A percentile compares a stretch with the other conserved stretches of the same genome.
Conservation (phyloP, 2,888 invertebrate species). For the Oscheius sp. region DNA sequence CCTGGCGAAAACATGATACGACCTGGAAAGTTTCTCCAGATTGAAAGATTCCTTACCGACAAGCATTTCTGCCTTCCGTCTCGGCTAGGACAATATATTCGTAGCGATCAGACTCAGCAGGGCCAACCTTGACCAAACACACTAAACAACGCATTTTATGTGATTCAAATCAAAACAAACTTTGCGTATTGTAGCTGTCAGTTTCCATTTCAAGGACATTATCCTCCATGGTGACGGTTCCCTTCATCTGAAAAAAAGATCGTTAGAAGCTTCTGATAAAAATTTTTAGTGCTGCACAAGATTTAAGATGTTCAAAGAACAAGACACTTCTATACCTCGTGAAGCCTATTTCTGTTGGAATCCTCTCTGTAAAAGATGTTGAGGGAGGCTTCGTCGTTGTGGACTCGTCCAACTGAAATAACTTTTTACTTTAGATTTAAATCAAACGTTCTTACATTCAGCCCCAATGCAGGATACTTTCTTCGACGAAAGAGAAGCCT, state of each 20-base stretch:
- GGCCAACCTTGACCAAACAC: conserved; percentile 61
- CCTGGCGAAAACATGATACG: conserved; percentile 59
- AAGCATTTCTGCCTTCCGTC: conserved; percentile 54
- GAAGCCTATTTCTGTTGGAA: conserved; percentile 48
- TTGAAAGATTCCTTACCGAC: conserved; percentile 29
- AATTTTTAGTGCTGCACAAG: neutral
- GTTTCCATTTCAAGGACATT: conserved; percentile 46
- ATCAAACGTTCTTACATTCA: conserved; percentile 36
- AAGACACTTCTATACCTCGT: conserved; percentile 48
- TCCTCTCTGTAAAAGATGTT: conserved; percentile 64
- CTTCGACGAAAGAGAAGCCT: conserved; percentile 45
- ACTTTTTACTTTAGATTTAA: neutral
- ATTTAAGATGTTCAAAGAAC: neutral
- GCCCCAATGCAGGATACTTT: conserved; percentile 59
- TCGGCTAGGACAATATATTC: conserved; percentile 63
- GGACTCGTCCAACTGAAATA: conserved; percentile 37
- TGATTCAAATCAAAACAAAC: conserved; percentile 29
- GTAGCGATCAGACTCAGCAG: conserved; percentile 53
- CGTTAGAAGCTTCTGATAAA: too few species aligned
- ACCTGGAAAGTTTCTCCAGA: conserved; percentile 30
- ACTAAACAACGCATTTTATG: conserved; percentile 36
- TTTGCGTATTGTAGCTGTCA: conserved; percentile 53
- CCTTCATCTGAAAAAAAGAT: conserved; percentile 56
- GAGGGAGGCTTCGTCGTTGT: conserved; percentile 37
- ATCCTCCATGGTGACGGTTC: conserved; percentile 41